Evolutionary conservation across 1,140 invertebrate genomes (phyloP), one percentile per base, ranked within the genome.

Genomic region (Lineus longissimus): DNA sequence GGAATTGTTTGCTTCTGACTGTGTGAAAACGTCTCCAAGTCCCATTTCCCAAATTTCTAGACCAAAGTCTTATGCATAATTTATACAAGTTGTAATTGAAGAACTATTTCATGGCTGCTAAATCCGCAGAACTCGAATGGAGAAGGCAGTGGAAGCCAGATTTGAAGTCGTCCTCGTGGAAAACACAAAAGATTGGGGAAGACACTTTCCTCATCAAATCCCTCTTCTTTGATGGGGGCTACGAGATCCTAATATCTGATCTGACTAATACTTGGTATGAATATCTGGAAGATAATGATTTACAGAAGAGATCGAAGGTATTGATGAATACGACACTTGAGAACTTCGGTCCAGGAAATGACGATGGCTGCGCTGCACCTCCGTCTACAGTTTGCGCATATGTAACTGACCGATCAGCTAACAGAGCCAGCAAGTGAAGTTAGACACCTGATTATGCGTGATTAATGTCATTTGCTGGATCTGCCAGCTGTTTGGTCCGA

Each of bases 141-240:
- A 62, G 77, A 57, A 63, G 76, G 25, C 62, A 56, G 33, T 79
- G 76, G 76, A 76, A 76, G 56, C 73, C 77, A n/a, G 70, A 69
- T 66, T 60, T 79, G 17, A 67, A 62, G 36, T 66, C 72, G 40
- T 71, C 63, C 64, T 71, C 76, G 40, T 79, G 77, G 77, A 71
- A 71, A 55, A 67, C 68, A 2, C 60, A 76, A 2, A 59, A 60
- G 36, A 65, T 73, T 9, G 70, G 69, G 29, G 66, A 58, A n/a
- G 59, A 66, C 31, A 67, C 63, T 22, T 76, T 71, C 55, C 55
- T 79, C 25, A 67, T 79, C 9, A 79, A 79, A 66, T 67, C 64
- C 40, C 69, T 63, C 33, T 77, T 76, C 58, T 68, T 70, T 4
- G 65, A 72, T 7, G 62, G 66, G 47, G 71, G 68, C 22, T 79